phyloP scores from a whole-genome alignment of 2,888 invertebrate species.

The Argyresthia goedartella region DNA sequence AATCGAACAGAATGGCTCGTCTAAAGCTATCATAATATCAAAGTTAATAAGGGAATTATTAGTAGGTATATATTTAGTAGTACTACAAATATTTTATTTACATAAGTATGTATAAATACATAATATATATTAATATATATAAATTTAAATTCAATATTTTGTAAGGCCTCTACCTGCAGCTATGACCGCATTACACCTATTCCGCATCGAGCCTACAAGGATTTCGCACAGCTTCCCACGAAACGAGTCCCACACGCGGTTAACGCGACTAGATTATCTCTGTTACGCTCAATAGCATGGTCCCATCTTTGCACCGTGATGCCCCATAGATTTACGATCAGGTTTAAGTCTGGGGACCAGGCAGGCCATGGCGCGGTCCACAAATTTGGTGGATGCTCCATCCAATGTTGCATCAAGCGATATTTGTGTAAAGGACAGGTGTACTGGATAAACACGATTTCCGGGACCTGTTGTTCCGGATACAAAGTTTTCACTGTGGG shows the following conservation, averaged over 20 bases:
- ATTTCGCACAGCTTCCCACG: conserved; percentile 6
- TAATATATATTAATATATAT: no score
- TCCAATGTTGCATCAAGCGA: conserved; percentile 6
- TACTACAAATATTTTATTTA: no score
- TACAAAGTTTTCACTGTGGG: conserved; percentile 7
- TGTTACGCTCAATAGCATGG: conserved; percentile 5
- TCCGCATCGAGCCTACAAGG: conserved; percentile 6
- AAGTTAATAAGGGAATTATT: no score
- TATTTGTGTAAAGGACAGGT: conserved; percentile 11
- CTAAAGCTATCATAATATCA: no score
- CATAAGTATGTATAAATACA: background rate
- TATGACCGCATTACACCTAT: no score
- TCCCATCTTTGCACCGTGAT: conserved; percentile 12
- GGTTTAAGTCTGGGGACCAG: conserved; percentile 9
- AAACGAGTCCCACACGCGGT: conserved; percentile 7
- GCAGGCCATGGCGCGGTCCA: conserved; percentile 8
- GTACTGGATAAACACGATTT: conserved; percentile 11
- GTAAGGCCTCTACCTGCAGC: no score
- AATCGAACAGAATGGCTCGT: background rate
- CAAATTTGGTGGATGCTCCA: conserved; percentile 5
- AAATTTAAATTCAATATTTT: no score
- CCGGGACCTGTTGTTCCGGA: conserved; percentile 6
- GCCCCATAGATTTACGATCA: conserved; percentile 12
- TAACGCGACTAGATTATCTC: conserved; percentile 1
- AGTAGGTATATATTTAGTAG: no score